phyloP scores from a whole-genome alignment of 2,797 vertebrate species.

The Mormyrus hasselquistii region DNA sequence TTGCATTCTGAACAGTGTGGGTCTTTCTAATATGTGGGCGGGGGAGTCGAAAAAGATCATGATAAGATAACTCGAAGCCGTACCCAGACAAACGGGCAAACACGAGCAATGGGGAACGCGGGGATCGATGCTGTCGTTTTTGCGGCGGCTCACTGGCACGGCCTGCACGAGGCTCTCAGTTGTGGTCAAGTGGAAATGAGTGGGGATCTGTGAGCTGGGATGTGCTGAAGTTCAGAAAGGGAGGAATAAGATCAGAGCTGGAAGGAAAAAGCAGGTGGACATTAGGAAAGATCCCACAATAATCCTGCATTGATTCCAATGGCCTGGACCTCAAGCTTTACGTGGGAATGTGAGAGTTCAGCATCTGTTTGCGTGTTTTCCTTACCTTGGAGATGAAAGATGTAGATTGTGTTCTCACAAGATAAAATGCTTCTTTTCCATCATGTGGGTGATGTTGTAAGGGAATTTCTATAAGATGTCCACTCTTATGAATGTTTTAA shows the following conservation, averaged over 20 bases:
- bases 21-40: not conserved
- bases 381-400: not conserved
- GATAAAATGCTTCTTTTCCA: not conserved
- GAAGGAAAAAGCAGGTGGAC: constrained; percentile 45
- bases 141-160: not conserved
- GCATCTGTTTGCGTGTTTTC: constrained; percentile 15
- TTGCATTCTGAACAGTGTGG: constrained; percentile 5
- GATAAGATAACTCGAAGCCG: not conserved
- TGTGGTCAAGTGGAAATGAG: constrained; percentile 29
- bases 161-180: not conserved
- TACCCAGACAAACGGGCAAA: not conserved
- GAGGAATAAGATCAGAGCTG: constrained; percentile 24
- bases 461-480: not conserved
- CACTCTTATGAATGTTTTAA: not conserved
- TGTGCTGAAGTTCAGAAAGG: constrained; percentile 48
- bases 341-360: constrained; percentile 22
- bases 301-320: constrained; percentile 43
- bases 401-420: not conserved
- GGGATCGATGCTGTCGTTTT: not conserved
- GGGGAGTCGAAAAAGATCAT: not conserved
- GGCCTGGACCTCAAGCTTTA: constrained; percentile 14
- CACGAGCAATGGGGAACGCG: not conserved
- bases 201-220: constrained; percentile 15
- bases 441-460: not conserved
- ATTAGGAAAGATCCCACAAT: constrained; percentile 52